Conservation (phyloP, 1,140 invertebrate genomes). For the Aphis craccivora region DNA sequence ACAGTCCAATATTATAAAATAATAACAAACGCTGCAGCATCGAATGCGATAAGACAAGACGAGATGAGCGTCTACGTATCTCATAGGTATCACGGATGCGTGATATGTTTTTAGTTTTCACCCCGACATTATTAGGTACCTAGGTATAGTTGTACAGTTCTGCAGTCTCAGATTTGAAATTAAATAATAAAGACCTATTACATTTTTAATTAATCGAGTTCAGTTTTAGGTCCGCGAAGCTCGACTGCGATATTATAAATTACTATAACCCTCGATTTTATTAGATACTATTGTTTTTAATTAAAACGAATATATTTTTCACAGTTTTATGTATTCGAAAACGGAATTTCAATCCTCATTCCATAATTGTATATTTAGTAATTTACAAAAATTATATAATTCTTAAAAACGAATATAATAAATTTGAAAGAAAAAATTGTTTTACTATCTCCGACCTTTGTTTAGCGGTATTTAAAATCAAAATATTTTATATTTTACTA, state of each 20-base stretch:
- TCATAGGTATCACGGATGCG: not conserved
- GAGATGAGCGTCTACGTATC: not conserved
- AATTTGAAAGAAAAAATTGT: not conserved
- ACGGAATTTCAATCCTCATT: not conserved
- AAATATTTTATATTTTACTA: not conserved
- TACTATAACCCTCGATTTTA: not conserved
- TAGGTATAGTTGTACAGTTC: not conserved
- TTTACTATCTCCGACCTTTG: not conserved
- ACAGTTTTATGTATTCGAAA: not conserved
- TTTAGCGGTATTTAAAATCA: not conserved
- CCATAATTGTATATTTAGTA: not conserved
- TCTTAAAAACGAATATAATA: too few species aligned
- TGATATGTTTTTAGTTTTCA: not conserved
- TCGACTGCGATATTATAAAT: not conserved
- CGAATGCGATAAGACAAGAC: not conserved
- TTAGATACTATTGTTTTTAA: too few species aligned
- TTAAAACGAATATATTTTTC: not conserved
- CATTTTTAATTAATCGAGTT: not conserved
- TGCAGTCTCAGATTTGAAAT: not conserved
- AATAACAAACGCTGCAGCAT: not conserved
- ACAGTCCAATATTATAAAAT: not conserved
- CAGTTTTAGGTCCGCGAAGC: too few species aligned
- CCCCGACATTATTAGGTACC: not conserved
- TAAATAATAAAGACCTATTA: not conserved
- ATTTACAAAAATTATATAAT: not conserved